Evolutionary conservation across 1,140 invertebrate genomes (phyloP).

Genomic region (Hyposmocoma kahamanoa): DNA sequence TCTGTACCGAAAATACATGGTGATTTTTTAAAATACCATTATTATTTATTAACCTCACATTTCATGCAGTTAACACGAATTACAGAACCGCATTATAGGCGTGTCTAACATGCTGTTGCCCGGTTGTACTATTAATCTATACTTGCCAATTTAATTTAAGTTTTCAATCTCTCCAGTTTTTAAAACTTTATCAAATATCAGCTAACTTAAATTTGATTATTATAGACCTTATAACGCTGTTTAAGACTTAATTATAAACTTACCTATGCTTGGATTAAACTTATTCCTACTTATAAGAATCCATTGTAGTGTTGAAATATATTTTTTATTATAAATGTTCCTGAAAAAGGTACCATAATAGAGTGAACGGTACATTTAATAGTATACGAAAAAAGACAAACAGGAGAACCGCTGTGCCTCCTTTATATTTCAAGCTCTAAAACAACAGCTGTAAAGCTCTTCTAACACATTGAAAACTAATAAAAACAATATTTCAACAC

Average conservation of each 20-base stretch:
- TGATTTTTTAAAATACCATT: too few relatives aligned
- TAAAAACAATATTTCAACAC: slow-evolving; percentile 18
- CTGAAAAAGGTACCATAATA: not conserved
- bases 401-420: not conserved
- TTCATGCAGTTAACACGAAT: too few relatives aligned
- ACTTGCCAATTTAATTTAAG: not conserved
- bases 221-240: slow-evolving; percentile 23
- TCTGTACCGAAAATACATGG: too few relatives aligned
- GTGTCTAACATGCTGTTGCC: too few relatives aligned
- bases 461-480: slow-evolving; percentile 4
- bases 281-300: slow-evolving; percentile 26
- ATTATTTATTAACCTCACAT: too few relatives aligned
- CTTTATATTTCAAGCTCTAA: not conserved
- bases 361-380: too few relatives aligned
- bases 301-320: slow-evolving; percentile 42
- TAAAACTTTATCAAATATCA: not conserved
- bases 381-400: not conserved
- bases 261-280: slow-evolving; percentile 29
- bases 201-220: slow-evolving; percentile 23
- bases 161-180: slow-evolving; percentile 6
- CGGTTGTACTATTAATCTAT: not conserved
- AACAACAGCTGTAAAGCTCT: not conserved
- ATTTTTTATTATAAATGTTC: slow-evolving; percentile 17
- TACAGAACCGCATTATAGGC: too few relatives aligned
- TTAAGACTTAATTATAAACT: slow-evolving; percentile 11